Base-by-base conservation (phyloP, 2,797 vertebrate genomes). In the Austrolebias charrua region DNA sequence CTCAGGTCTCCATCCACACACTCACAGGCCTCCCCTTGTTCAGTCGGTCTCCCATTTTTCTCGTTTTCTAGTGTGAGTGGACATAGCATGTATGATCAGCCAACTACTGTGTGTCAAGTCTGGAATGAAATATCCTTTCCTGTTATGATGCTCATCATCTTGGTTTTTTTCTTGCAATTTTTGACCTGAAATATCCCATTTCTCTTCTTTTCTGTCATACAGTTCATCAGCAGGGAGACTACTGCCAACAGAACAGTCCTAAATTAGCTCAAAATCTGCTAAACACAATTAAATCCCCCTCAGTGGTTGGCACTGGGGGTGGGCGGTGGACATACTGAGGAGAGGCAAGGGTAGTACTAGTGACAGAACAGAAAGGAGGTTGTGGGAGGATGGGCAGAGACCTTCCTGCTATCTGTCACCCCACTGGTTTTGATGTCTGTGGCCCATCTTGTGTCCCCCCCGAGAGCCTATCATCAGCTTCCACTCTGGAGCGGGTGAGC, bases 201-300 rank as follows among this genome's bases (percentile, higher is more conserved):
- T 68, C 69, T 69, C 18, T 62, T 60, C 64, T 70, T 75, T 50
- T 2, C 50, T 68, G 55, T 75, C 69, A 24, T 76, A 75, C 57
- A 54, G 8, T 42, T 63, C 45, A 69, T 40, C 69, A 78, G 81
- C 71, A 52, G 85, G 85, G 82, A 60, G 58, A 55, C 63, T 38
- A 71, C 88, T 86, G 82, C 69, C 78, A 85, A 80, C 83, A 86
- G 91, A 92, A 92, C 86, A 70, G 84, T 82, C 87, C 85, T 66
- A 33, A 74, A 92, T 94, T 93, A 92, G 90, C 92, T 92, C 88
- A 53, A 79, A 76, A 83, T 77, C 86, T 88, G 86, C 90, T 82
- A 93, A 93, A 93, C 91, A 91, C 93, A 93, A 92, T 93, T 91
- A 93, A 91, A 91, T 91, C 89, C 86, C 87, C 86, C 88, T 88